Conservation (phyloP, 2,797 vertebrate genomes). For the Pipistrellus pygmaeus region DNA sequence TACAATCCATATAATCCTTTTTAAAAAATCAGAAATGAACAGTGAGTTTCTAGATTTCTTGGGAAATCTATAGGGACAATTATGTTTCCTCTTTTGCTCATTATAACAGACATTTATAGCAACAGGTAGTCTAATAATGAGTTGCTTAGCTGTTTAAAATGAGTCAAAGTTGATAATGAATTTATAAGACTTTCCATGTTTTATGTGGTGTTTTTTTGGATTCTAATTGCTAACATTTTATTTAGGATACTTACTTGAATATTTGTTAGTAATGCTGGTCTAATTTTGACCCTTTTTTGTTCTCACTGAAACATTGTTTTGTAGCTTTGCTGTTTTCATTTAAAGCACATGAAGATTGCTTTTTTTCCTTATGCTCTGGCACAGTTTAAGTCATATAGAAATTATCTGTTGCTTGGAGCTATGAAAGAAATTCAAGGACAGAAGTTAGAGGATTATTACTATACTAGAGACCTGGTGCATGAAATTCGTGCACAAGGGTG, state of each 20-base stretch:
- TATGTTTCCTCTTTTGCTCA: neutral
- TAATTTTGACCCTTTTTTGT: neutral
- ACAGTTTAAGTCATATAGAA: neutral
- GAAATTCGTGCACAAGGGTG: too few relatives aligned
- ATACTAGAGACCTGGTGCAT: too few relatives aligned
- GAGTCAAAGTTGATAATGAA: neutral
- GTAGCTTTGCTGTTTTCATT: neutral
- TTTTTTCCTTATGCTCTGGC: neutral
- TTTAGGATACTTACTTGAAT: neutral
- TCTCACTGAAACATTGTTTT: neutral
- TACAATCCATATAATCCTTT: neutral
- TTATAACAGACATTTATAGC: neutral
- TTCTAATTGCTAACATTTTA: conserved; percentile 18
- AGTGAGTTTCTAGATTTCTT: neutral
- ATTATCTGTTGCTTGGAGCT: neutral
- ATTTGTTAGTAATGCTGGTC: neutral
- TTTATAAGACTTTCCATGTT: neutral
- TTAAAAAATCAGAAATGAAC: neutral
- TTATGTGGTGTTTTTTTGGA: neutral
- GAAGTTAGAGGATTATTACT: neutral
- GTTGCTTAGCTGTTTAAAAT: neutral
- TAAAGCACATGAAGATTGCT: neutral
- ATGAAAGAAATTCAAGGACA: neutral
- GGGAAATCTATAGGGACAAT: neutral
- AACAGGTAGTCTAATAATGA: neutral